Evolutionary conservation across 1,140 invertebrate genomes (phyloP), one percentile per base, ranked within the genome.

Genomic region (Aplysia californica): DNA sequence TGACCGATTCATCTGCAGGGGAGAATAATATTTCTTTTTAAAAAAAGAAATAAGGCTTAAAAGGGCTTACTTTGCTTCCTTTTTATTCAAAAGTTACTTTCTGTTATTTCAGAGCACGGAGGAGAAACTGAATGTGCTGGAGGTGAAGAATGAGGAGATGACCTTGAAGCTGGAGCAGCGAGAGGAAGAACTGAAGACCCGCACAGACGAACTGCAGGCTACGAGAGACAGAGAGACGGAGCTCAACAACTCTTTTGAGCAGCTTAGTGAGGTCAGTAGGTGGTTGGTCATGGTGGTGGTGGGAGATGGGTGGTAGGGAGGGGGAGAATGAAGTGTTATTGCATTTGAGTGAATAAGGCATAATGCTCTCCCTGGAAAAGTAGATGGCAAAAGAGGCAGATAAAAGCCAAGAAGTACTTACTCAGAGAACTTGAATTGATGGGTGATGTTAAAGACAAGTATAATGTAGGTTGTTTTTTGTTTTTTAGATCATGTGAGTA

Each of bases 221-320:
- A 69, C 79, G 0, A 77, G 69, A 23, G 76, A 80, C 29, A 79
- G 79, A 35, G 80, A 82, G 58, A 78, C 44, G 44, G 84, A 86
- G 36, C 77, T 86, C 36, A 81, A 82, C 44, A 82, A 82, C 35
- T 83, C 84, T 58, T 84, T 86, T 80, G 83, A 86, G 58, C 79
- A 86, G 67, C 78, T 86, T 18, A 80, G 79, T 66, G 83, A 84
- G 80, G 85, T 82, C 35, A 70, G 73, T 38, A 31, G n/a, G n/a
- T n/a, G n/a, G n/a, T n/a, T n/a, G n/a, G n/a, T n/a, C n/a, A n/a
- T n/a, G n/a, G n/a, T n/a, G n/a, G n/a, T n/a, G n/a, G n/a, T n/a
- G n/a, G n/a, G n/a, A n/a, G n/a, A n/a, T n/a, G n/a, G n/a, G n/a
- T n/a, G n/a, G n/a, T n/a, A n/a, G 15, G 21, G 35, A 5, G 67